phyloP scores from a whole-genome alignment of 2,797 vertebrate species.

The Passerculus sandwichensis region DNA sequence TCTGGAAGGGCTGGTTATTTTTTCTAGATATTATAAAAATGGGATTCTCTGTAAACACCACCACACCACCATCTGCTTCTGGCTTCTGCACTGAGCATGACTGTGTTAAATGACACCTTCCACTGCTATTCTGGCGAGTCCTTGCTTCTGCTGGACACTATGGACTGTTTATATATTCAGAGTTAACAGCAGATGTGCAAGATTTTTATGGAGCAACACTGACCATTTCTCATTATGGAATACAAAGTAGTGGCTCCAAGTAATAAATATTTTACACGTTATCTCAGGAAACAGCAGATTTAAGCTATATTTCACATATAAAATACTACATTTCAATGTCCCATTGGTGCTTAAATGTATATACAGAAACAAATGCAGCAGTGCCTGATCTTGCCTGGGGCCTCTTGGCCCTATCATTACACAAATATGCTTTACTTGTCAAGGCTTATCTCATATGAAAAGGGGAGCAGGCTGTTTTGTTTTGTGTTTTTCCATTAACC shows the following conservation, averaged over 20 bases:
- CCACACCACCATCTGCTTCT: background rate
- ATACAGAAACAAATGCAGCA: conserved; percentile 2
- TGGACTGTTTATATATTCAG: background rate
- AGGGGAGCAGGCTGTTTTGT: background rate
- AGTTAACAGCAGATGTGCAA: background rate
- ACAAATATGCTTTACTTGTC: conserved; percentile 8
- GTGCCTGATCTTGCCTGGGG: background rate
- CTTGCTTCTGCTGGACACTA: background rate
- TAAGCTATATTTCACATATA: conserved; percentile 7
- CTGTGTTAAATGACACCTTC: background rate
- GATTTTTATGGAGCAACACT: background rate
- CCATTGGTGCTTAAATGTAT: background rate
- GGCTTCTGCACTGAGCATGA: background rate
- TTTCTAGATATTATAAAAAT: background rate
- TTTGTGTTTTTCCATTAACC: background rate
- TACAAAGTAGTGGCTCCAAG: background rate
- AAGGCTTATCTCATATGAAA: conserved; percentile 5
- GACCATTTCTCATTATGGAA: conserved; percentile 7
- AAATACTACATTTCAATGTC: background rate
- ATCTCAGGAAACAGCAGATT: conserved; percentile 28
- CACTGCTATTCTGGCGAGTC: background rate
- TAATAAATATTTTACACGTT: background rate
- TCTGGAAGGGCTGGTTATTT: conserved; percentile 3
- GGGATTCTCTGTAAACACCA: background rate
- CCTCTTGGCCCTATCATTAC: conserved; percentile 5